A percentile compares a stretch with the other conserved stretches of the same genome.
These are phyloP conservation scores for Etheostoma spectabile DNA, from an alignment of 2,113 vertebrate genomes.

Conservation along the genomic window DNA sequence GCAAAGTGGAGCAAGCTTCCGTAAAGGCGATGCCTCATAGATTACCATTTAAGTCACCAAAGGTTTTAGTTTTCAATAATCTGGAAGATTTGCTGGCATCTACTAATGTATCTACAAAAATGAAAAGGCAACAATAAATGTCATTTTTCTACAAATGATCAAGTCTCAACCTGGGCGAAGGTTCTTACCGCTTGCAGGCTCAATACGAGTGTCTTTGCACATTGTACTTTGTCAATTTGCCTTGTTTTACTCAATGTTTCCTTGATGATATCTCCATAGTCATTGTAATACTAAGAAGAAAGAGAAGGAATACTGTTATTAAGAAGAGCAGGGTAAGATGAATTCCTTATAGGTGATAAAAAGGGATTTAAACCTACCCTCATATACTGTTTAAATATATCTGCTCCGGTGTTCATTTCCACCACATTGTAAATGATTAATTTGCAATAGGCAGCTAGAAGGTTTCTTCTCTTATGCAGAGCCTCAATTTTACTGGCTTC, in stretches of 20 bases:
- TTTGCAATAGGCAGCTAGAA: constrained; percentile 97
- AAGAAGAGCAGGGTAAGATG: background rate
- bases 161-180: background rate
- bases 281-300: constrained; percentile 92
- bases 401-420: constrained; percentile 96
- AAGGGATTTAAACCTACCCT: constrained; percentile 84
- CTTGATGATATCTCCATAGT: constrained; percentile 98
- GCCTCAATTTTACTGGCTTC: constrained; percentile 98
- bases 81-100: background rate
- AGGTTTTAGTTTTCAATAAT: background rate
- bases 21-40: background rate
- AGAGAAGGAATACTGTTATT: constrained; percentile 15
- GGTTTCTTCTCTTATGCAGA: constrained; percentile 95
- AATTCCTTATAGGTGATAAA: background rate
- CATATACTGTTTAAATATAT: constrained; percentile 99
- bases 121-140: background rate
- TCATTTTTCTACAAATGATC: background rate
- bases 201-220: constrained; percentile 96
- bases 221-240: constrained; percentile 97
- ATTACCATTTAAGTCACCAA: background rate
- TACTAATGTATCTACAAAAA: background rate
- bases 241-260: constrained; percentile 98
- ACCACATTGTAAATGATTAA: constrained; percentile 97
- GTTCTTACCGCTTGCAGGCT: constrained; percentile 95
- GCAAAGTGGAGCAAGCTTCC: background rate